Percentiles rank a stretch among this genome's conserved stretches.
Evolutionary conservation across 1,140 invertebrate genomes (phyloP).

Genomic region (Metopolophium dirhodum): DNA sequence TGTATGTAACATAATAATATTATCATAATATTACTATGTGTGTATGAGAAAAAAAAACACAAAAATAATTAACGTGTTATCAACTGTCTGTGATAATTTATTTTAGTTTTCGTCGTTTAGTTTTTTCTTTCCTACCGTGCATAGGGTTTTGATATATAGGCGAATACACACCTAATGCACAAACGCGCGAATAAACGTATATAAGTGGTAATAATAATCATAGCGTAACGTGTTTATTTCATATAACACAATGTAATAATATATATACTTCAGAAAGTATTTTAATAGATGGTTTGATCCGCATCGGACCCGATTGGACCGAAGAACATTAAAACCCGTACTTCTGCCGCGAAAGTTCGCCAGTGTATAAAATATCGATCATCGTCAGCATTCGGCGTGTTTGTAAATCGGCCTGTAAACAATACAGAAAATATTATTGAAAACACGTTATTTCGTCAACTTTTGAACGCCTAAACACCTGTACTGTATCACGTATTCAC

Average conservation of each 20-base stretch:
- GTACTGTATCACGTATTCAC: not conserved
- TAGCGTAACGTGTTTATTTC: not conserved
- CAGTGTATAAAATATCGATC: not conserved
- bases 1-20: not conserved
- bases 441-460: not conserved
- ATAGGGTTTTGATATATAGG: not conserved
- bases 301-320: not conserved
- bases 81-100: not conserved
- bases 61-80: constrained; percentile 22
- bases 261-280: not conserved
- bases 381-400: not conserved
- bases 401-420: not conserved
- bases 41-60: not conserved
- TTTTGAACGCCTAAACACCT: not conserved
- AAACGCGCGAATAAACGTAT: not conserved
- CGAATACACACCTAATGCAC: not conserved
- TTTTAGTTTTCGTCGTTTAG: constrained; percentile 21
- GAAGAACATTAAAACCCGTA: not conserved
- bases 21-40: not conserved
- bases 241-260: not conserved
- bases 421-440: not conserved
- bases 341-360: not conserved
- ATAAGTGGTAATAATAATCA: not conserved
- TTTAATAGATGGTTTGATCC: not conserved
- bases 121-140: not conserved